Base-by-base conservation (phyloP, 1,140 invertebrate species). In the Mya arenaria region DNA sequence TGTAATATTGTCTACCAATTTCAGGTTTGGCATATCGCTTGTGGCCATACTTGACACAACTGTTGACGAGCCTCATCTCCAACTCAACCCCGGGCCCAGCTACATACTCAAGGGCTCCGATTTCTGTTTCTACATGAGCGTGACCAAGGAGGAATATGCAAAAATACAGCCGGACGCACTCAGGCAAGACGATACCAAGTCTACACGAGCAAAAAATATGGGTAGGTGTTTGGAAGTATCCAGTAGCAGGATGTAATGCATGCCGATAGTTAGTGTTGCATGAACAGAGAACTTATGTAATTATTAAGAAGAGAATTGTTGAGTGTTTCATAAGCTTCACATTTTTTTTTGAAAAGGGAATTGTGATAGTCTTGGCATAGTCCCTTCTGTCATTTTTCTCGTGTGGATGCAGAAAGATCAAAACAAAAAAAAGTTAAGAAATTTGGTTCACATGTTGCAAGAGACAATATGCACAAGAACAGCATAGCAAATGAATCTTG, bases 71-170 rank as follows among this genome's bases (percentile, higher is more conserved):
- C 89, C 97, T 85, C 97, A 10, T 98, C 84, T 99, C 85, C 95
- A 98, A 36, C 93, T 99, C 25, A 99, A 99, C 94, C 98, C 98
- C 0, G 98, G 98, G 25, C 97, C 98, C 0, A 94, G 96, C 34
- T 97, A 99, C 93, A 97, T 98, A 86, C 97, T 99, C 96, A 98
- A 99, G 69, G 68, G 83, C 19, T 82, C 89, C 5, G 98, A 99
- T 92, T 98, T 97, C 44, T 99, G 98, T 91, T 99, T 99, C 93
- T 99, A 99, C 92, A 97, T 99, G 96, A 98, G 97, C 93, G 98
- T 99, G 63, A 98, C 98, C 19, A 98, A 99, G 91, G 92, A 92
- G 66, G 92, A 92, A 73, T 89, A 73, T 97, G 99, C 89, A 19
- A 83, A 90, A 56, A 88, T 91, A 69, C 83, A 84, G 75, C 78